Percentiles rank a stretch among this genome's conserved stretches.
These are phyloP conservation scores for Oxytorus armatus DNA, from an alignment of 2,888 invertebrate species.

Conservation along the genomic window DNA sequence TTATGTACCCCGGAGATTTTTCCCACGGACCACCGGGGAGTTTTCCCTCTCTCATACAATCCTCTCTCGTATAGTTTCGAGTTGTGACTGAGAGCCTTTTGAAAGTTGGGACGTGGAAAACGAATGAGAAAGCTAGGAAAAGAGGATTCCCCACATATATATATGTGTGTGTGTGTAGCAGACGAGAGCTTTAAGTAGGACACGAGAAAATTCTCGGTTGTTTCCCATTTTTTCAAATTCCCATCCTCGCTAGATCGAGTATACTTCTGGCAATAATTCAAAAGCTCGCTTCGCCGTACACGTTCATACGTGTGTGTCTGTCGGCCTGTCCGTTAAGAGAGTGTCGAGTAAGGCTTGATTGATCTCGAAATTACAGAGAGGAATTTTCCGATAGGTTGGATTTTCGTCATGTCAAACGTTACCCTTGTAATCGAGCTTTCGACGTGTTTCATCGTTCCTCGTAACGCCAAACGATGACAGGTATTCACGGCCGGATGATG, in stretches of 20 bases:
- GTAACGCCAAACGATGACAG: constrained; percentile 47
- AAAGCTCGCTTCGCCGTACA: constrained; percentile 32
- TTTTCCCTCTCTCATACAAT: constrained; percentile 2
- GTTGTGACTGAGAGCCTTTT: constrained; percentile 51
- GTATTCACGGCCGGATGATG: constrained; percentile 42
- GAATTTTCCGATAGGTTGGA: constrained; percentile 35
- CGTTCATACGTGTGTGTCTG: neutral
- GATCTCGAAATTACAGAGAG: constrained; percentile 53
- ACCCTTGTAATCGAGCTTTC: constrained; percentile 50
- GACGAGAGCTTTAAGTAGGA: constrained; percentile 36
- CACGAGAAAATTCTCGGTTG: constrained; percentile 40
- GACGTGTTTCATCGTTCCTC: constrained; percentile 9
- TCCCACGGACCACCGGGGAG: constrained; percentile 2
- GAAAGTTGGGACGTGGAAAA: constrained; percentile 42
- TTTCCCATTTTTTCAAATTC: constrained; percentile 17
- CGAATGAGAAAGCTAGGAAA: constrained; percentile 35
- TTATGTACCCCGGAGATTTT: constrained; percentile 61
- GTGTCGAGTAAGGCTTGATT: constrained; percentile 35
- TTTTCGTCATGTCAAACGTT: constrained; percentile 33
- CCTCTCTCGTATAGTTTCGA: constrained; percentile 31
- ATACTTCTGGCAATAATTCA: constrained; percentile 54
- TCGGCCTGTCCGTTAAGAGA: constrained; percentile 4
- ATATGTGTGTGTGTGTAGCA: neutral
- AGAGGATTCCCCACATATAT: constrained; percentile 35
- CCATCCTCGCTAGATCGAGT: constrained; percentile 23